Percentiles rank a stretch among this genome's conserved stretches.
phyloP scores from a whole-genome alignment of 2,888 invertebrate genomes.

The Cryptus viduatorius region DNA sequence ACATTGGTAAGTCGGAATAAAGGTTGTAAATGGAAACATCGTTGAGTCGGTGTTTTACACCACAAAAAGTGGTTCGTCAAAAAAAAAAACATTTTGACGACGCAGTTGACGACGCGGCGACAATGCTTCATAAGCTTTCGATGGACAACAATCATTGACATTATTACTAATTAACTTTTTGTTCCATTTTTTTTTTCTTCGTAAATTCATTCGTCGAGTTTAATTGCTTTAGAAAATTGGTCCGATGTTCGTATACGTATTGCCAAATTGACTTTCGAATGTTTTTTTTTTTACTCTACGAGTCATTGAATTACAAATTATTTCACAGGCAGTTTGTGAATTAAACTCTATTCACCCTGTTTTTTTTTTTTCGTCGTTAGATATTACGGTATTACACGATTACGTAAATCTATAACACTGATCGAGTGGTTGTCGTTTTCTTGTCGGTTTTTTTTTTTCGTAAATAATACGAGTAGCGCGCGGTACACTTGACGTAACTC shows the following conservation, averaged over 20 bases:
- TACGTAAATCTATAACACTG: slow-evolving; percentile 42
- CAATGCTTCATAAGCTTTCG: slow-evolving; percentile 40
- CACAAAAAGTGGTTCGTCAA: slow-evolving; percentile 41
- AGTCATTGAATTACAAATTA: slow-evolving; percentile 48
- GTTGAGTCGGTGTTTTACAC: slow-evolving; percentile 41
- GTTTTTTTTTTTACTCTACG: slow-evolving; percentile 12
- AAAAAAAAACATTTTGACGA: background rate
- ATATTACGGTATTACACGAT: slow-evolving; percentile 45
- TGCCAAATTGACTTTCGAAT: slow-evolving; percentile 59
- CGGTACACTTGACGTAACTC: slow-evolving; percentile 38
- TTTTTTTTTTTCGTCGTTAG: slow-evolving; percentile 21
- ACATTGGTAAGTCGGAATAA: slow-evolving; percentile 77
- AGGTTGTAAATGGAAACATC: slow-evolving; percentile 73
- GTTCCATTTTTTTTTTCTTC: slow-evolving; percentile 14
- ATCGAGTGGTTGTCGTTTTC: slow-evolving; percentile 1
- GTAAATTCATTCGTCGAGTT: slow-evolving; percentile 44
- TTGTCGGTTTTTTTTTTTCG: slow-evolving; percentile 17
- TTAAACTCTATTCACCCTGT: slow-evolving; percentile 64
- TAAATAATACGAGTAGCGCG: slow-evolving; percentile 46
- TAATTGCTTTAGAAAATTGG: slow-evolving; percentile 57
- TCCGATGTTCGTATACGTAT: slow-evolving; percentile 52
- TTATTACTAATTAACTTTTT: background rate
- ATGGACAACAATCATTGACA: slow-evolving; percentile 45
- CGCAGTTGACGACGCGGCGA: slow-evolving; percentile 42
- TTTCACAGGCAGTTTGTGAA: slow-evolving; percentile 52